These are phyloP conservation scores for Poecilia velifera DNA, from an alignment of 2,797 vertebrate species.

Conservation along the genomic window DNA sequence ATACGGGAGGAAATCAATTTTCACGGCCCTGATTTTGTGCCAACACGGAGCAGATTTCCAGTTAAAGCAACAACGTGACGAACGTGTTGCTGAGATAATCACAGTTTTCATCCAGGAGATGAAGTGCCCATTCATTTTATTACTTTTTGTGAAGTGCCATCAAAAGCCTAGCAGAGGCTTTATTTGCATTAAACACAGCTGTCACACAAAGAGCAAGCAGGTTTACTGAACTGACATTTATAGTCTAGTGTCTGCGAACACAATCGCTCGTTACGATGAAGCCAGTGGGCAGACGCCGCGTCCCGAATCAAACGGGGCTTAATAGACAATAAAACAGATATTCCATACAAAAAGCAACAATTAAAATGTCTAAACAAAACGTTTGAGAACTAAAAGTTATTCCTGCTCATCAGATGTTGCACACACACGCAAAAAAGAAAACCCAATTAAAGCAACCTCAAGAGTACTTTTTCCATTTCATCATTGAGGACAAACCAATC, in stretches of 20 bases:
- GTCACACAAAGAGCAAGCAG: not conserved
- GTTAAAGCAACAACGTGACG: not conserved
- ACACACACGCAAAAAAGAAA: not conserved
- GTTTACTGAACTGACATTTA: slow-evolving; percentile 6
- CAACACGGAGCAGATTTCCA: not conserved
- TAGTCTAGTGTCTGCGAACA: not conserved
- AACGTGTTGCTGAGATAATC: not conserved
- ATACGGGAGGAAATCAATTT: not conserved
- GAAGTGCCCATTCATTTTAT: slow-evolving; percentile 5
- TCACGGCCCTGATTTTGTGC: not conserved
- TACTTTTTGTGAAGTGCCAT: slow-evolving; percentile 3
- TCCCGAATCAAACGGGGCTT: not conserved
- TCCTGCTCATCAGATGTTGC: not conserved
- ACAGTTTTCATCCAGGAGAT: slow-evolving; percentile 2
- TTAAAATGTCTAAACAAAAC: not conserved
- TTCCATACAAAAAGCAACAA: not conserved
- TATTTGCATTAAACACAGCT: slow-evolving; percentile 7
- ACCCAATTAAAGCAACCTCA: not conserved
- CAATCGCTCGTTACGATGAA: not conserved
- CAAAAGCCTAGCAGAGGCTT: not conserved
- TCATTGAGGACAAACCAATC: slow-evolving; percentile 4
- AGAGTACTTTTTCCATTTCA: not conserved
- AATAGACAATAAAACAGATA: not conserved
- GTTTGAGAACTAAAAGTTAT: not conserved
- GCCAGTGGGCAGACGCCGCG: not conserved